A percentile compares a stretch with the other conserved stretches of the same genome.
These are phyloP conservation scores for Drosophila teissieri DNA, from an alignment of 1,140 invertebrate species.

Conservation along the genomic window DNA sequence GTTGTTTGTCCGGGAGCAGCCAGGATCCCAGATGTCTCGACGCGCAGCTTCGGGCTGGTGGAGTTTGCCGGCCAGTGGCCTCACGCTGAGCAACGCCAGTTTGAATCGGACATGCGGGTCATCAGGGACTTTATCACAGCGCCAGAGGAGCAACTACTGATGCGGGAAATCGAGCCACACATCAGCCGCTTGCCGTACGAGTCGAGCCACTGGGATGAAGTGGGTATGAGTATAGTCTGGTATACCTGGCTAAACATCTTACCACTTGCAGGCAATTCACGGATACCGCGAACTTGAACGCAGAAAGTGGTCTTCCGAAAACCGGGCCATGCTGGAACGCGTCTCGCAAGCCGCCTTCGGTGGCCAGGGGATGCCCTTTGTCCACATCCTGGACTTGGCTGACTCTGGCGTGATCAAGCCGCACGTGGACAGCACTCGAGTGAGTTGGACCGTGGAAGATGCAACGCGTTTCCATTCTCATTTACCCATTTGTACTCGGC, in stretches of 20 bases:
- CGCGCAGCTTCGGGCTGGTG: constrained; percentile 44
- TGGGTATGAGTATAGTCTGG: constrained; percentile 85
- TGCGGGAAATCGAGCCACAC: constrained; percentile 94
- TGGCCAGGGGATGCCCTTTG: constrained; percentile 88
- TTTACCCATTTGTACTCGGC: not conserved
- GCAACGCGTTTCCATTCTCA: not conserved
- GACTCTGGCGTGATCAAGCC: constrained; percentile 96
- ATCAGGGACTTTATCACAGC: constrained; percentile 91
- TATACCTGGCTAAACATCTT: not conserved
- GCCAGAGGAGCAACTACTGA: constrained; percentile 90
- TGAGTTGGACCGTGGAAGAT: constrained; percentile 84
- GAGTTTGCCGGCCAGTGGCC: constrained; percentile 85
- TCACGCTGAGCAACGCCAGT: constrained; percentile 75
- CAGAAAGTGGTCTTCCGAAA: constrained; percentile 91
- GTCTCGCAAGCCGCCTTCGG: constrained; percentile 90
- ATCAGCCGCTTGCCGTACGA: constrained; percentile 95
- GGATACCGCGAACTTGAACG: constrained; percentile 97
- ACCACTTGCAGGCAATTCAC: constrained; percentile 93
- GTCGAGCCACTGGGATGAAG: constrained; percentile 98
- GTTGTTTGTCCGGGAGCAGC: not conserved
- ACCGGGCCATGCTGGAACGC: constrained; percentile 89
- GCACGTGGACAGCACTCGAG: constrained; percentile 96
- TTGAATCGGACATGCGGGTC: constrained; percentile 87
- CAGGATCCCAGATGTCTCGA: not conserved
- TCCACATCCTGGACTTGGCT: constrained; percentile 96